Base-by-base conservation (phyloP, 2,888 invertebrate species). In the Endomychus coccineus region DNA sequence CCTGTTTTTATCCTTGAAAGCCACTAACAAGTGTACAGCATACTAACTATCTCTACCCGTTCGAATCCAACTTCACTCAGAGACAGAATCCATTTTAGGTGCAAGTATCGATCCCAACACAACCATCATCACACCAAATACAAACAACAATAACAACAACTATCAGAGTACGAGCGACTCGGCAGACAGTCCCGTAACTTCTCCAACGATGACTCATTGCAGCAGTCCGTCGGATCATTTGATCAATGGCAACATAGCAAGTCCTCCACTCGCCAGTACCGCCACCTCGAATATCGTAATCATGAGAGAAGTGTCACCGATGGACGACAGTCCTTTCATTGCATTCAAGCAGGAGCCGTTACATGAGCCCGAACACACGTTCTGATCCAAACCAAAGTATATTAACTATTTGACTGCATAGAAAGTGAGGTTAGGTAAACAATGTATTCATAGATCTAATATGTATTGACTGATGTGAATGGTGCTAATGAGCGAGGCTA, bases 161-260 rank as follows among this genome's bases (percentile, higher is more conserved):
- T 74, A 73, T 49, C 73, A 72, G 34, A 70, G 71, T 53, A 68
- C 70, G 37, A 71, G 71, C 45, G 74, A 72, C 39, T 72, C 72
- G 6, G 71, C 73, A 1, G 72, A 71, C 45, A 73, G 73, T 52
- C 71, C 71, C 1, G 53, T 71, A 24, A 70, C 71, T 2, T 71
- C 72, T 9, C 66, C 62, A 27, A 56, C 63, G 2, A 50, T 55
- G 42, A 62, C 58, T 31, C 68, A 61, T 16, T 61, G 57, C 40
- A 61, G 55, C 44, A 65, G 63, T 40, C 66, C 66, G 1, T 61
- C 59, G n/a, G 64, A 66, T 43, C 65, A 63, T 36, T 48, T 65
- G 27, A 57, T 66, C 34, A 63, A 67, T 61, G 67, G 41, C 51
- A 58, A 57, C 21, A 49, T 62, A 10, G 61, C 63, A 13, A 70